phyloP scores from a whole-genome alignment of 1,140 invertebrate species.

The Copidosoma floridanum region DNA sequence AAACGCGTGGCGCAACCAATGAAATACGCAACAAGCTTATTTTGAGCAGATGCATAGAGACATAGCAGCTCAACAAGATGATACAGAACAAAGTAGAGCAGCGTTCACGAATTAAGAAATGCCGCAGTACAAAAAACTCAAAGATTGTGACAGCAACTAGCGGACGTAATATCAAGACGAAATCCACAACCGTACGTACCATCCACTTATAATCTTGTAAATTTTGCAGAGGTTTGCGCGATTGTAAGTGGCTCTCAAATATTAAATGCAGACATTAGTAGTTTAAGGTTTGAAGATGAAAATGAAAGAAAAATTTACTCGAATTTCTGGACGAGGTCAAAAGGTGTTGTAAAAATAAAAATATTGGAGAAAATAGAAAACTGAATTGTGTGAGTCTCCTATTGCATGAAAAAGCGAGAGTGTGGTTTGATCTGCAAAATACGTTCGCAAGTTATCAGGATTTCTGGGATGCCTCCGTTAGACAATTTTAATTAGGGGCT shows the following conservation, averaged over 20 bases:
- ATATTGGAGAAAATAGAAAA: not conserved
- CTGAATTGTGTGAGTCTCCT: not conserved
- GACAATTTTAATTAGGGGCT: constrained; percentile 20
- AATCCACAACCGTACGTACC: too few relatives aligned
- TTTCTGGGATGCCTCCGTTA: constrained; percentile 10
- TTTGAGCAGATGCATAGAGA: too few relatives aligned
- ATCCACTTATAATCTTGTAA: too few relatives aligned
- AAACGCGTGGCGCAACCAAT: too few relatives aligned
- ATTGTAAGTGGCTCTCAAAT: not conserved
- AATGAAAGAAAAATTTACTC: not conserved
- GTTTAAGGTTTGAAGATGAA: not conserved
- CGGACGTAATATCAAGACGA: too few relatives aligned
- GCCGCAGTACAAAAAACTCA: too few relatives aligned
- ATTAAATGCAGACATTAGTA: not conserved
- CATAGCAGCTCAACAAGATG: too few relatives aligned
- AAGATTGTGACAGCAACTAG: too few relatives aligned
- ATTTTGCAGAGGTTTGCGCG: not conserved
- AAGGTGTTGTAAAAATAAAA: not conserved
- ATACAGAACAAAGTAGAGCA: too few relatives aligned
- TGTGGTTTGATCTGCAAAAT: not conserved
- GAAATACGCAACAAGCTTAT: too few relatives aligned
- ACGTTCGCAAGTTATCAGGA: not conserved
- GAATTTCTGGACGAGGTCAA: not conserved
- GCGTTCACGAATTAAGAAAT: too few relatives aligned
- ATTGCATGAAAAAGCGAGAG: not conserved